These are phyloP conservation scores for Spodoptera exigua DNA, from an alignment of 2,888 invertebrate genomes.

Conservation along the genomic window DNA sequence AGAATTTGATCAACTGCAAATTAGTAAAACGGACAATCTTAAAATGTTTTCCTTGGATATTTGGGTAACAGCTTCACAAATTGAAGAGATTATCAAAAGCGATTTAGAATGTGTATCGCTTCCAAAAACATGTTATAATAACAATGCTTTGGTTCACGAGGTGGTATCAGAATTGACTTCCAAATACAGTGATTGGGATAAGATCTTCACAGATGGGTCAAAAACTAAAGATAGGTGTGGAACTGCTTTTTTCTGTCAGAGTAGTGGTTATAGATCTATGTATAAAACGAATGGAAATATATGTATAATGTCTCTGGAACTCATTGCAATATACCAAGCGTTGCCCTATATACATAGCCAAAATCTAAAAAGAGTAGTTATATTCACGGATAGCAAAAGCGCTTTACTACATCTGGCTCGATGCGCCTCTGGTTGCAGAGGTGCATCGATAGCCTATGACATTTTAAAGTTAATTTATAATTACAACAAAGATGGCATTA, in stretches of 20 bases:
- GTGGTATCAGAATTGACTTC: conserved; percentile 1
- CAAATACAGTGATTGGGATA: conserved; percentile 12
- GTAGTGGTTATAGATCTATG: not conserved
- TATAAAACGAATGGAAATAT: conserved; percentile 3
- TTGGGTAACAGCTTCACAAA: conserved; percentile 7
- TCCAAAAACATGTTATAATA: not conserved
- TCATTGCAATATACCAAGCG: conserved; percentile 7
- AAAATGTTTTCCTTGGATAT: conserved; percentile 3
- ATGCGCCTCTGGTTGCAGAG: conserved; percentile 10
- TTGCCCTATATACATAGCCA: not conserved
- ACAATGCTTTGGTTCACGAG: conserved; percentile 2
- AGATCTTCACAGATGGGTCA: conserved; percentile 18
- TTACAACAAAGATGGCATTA: not conserved
- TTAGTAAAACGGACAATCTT: not conserved
- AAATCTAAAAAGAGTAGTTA: not conserved
- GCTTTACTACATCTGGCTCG: conserved; percentile 11
- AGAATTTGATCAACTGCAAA: conserved; percentile 1
- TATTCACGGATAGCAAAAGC: conserved; percentile 7
- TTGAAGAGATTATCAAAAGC: not conserved
- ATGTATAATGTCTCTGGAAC: conserved; percentile 8
- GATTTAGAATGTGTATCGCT: conserved; percentile 1
- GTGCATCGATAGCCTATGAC: conserved; percentile 9
- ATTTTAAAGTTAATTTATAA: not conserved
- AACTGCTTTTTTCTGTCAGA: conserved; percentile 2
- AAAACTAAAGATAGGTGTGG: conserved; percentile 4